phyloP scores from a whole-genome alignment of 2,797 vertebrate genomes.

The Lepidocolaptes lacrymiger region DNA sequence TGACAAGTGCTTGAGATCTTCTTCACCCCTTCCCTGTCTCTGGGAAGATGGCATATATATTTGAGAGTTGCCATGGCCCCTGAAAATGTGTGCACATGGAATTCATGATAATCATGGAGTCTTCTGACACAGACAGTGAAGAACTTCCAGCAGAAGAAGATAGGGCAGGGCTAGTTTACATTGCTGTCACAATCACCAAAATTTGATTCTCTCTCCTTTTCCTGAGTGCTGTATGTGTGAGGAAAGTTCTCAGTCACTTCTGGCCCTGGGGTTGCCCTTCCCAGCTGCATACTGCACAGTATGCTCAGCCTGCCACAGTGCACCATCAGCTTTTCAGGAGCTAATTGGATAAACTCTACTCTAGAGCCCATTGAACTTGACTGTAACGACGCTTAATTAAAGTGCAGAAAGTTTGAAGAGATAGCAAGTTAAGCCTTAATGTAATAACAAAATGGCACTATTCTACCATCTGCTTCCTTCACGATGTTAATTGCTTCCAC shows the following conservation, averaged over 20 bases:
- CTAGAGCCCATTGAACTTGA: slow-evolving; percentile 74
- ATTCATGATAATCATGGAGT: neutral
- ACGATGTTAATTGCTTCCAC: slow-evolving; percentile 78
- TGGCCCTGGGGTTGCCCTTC: neutral
- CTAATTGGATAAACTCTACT: slow-evolving; percentile 74
- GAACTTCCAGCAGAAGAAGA: neutral
- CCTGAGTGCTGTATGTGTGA: neutral
- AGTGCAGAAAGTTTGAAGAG: slow-evolving; percentile 79
- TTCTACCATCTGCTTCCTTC: slow-evolving; percentile 79
- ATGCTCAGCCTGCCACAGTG: slow-evolving; percentile 35
- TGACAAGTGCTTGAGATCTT: neutral
- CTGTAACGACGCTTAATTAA: slow-evolving; percentile 78
- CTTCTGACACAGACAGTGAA: neutral
- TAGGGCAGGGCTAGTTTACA: neutral
- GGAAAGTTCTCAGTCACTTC: neutral
- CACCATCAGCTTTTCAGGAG: slow-evolving; percentile 54
- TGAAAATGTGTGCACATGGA: neutral
- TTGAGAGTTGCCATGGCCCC: neutral
- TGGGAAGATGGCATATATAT: neutral
- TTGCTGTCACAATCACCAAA: neutral
- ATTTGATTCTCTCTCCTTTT: neutral
- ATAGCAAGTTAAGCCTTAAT: slow-evolving; percentile 77
- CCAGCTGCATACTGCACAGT: neutral
- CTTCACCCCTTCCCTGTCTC: neutral
- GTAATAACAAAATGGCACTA: slow-evolving; percentile 72